Base-by-base conservation (phyloP, 2,888 invertebrate genomes). In the Cheilosia vernalis region DNA sequence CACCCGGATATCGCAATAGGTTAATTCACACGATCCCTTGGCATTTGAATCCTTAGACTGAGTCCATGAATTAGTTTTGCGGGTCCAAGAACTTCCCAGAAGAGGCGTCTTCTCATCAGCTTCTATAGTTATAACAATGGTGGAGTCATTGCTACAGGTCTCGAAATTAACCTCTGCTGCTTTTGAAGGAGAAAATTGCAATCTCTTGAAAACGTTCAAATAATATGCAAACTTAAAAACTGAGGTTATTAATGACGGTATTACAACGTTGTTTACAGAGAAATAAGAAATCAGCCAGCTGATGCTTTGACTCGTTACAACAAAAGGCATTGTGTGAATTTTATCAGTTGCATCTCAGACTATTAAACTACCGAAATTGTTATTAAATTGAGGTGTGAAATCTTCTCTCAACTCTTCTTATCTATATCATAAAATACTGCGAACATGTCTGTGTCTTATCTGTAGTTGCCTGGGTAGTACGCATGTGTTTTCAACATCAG, bases 1-100 rank as follows among this genome's bases (percentile, higher is more conserved):
- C 3, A 89, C 87, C 13, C 88, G 88, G 72, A 89, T 87, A 88
- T 90, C 88, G 24, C 88, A 84, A 51, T 88, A 89, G 37, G 89
- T 63, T 17, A 40, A 5, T 33, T 30, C 42, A 55, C 17, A 24
- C n/a, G 10, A 17, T 30, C 30, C 42, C 47, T 27, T 51, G 17
- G 9, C n/a, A 47, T 78, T 49, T 4, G 44, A 4, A 2, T 17
- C 17, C 2, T 73, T 47, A 4, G 30, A 9, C 10, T 24, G 9
- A 37, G 9, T 47, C 13, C 9, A 15, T 27, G 37, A 30, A 40
- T 17, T 37, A 17, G 15, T 21, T 58, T 73, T 67, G 21, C 44
- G 49, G 49, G 47, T 61, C 51, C 63, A 27, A 33, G 61, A 17
- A 49, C 80, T 84, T 47, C 74, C 67, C 63, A 89, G 81, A 15